Percentiles rank a stretch among this genome's conserved stretches.
phyloP scores from a whole-genome alignment of 2,888 invertebrate species.

The Megalurothrips usitatus region DNA sequence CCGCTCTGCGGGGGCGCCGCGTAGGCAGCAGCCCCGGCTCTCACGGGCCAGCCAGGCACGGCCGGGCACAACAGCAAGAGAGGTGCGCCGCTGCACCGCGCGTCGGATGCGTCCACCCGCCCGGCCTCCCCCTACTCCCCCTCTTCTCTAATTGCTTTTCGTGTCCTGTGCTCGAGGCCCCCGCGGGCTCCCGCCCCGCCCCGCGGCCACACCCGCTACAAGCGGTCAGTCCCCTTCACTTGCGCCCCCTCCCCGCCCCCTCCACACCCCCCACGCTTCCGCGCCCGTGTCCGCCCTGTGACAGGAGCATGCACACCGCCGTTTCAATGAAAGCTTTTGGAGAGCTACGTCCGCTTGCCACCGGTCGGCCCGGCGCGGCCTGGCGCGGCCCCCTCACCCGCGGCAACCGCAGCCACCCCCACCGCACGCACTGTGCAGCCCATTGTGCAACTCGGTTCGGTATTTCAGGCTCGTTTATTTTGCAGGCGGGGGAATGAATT shows the following conservation, averaged over 20 bases:
- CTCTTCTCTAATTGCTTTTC: slow-evolving; percentile 14
- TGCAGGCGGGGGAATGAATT: neutral
- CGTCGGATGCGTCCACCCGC: neutral
- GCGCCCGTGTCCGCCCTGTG: neutral
- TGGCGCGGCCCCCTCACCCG: neutral
- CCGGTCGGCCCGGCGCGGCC: neutral
- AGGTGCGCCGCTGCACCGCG: neutral
- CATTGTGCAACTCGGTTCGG: neutral
- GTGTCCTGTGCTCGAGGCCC: neutral
- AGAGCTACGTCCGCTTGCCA: neutral
- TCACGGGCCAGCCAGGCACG: too few species aligned
- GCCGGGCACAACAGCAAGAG: too few species aligned
- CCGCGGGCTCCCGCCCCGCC: neutral
- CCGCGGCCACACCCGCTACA: neutral
- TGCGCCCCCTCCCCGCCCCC: neutral
- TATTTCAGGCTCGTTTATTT: neutral
- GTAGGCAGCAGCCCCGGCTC: too few species aligned
- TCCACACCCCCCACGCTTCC: neutral
- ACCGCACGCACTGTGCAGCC: too few species aligned
- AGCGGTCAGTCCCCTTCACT: slow-evolving; percentile 14
- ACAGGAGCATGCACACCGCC: neutral
- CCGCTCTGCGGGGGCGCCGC: too few species aligned
- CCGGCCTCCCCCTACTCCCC: neutral
- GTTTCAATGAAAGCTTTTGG: slow-evolving; percentile 17
- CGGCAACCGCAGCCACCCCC: too few species aligned